Evolutionary conservation across 2,797 vertebrate species (phyloP).

Genomic region (Decapterus maruadsi): DNA sequence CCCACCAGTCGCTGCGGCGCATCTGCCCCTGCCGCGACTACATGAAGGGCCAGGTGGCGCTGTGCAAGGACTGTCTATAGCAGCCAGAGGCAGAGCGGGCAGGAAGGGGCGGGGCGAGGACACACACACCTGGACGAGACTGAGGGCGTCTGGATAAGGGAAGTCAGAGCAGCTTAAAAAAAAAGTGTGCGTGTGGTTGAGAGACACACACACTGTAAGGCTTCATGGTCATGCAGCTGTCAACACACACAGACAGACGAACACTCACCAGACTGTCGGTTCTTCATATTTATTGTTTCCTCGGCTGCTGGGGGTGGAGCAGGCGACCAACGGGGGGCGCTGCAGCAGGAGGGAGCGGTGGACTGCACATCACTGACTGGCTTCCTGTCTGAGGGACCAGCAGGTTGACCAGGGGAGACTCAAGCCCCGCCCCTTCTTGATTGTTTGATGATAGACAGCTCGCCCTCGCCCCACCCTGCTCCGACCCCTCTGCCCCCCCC

Average conservation of each 20-base stretch:
- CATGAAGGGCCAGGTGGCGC: slow-evolving; percentile 98
- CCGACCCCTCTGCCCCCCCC: slow-evolving; percentile 1
- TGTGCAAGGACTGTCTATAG: slow-evolving; percentile 94
- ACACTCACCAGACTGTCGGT: slow-evolving; percentile 17
- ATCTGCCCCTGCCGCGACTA: slow-evolving; percentile 99
- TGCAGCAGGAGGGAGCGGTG: slow-evolving; percentile 28
- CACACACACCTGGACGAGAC: background rate
- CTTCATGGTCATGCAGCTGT: slow-evolving; percentile 9
- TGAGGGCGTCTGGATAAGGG: slow-evolving; percentile 32
- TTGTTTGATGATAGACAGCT: background rate
- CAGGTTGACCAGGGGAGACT: slow-evolving; percentile 19
- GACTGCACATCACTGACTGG: slow-evolving; percentile 51
- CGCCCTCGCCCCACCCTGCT: background rate
- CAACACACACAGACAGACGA: slow-evolving; percentile 31
- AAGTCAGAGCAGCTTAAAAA: slow-evolving; percentile 15
- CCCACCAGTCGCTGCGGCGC: slow-evolving; percentile 89
- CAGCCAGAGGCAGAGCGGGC: slow-evolving; percentile 36
- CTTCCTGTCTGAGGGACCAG: slow-evolving; percentile 16
- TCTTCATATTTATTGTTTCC: slow-evolving; percentile 68
- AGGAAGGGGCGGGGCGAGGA: too few relatives aligned
- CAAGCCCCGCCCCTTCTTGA: background rate
- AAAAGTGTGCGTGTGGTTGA: slow-evolving; percentile 6
- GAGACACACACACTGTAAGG: slow-evolving; percentile 17
- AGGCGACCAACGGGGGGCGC: slow-evolving; percentile 44
- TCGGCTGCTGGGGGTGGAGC: slow-evolving; percentile 35